Conservation (phyloP, 2,113 vertebrate species). For the Passer domesticus region DNA sequence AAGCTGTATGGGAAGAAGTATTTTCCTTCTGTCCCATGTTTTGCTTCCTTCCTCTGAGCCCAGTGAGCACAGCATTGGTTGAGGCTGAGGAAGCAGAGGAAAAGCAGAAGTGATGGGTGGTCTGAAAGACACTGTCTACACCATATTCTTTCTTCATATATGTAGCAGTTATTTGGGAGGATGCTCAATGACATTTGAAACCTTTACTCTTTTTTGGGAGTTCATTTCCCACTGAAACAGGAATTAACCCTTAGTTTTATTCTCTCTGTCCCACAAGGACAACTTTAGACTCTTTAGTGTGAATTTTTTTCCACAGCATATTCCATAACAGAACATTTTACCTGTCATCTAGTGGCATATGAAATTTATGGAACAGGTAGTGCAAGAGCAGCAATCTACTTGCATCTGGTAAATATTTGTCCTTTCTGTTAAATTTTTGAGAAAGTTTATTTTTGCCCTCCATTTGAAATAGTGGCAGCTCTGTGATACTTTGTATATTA, state of each 20-base stretch:
- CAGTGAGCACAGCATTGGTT: neutral
- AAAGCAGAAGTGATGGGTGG: neutral
- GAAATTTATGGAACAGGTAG: neutral
- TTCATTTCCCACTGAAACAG: neutral
- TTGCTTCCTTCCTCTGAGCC: neutral
- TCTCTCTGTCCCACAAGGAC: neutral
- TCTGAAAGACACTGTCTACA: neutral
- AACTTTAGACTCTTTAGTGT: neutral
- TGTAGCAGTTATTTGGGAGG: neutral
- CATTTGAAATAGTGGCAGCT: neutral
- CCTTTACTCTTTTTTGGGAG: neutral
- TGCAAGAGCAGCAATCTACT: neutral
- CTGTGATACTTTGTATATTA: neutral
- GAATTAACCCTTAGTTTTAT: neutral
- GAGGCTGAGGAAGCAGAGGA: neutral
- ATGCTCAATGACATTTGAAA: neutral
- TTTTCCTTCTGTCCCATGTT: neutral
- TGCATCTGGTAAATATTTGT: neutral
- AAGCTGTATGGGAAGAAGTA: rapidly evolving
- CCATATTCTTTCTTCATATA: neutral
- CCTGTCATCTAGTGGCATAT: neutral
- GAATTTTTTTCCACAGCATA: neutral
- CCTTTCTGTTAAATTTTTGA: neutral
- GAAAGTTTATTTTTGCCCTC: neutral
- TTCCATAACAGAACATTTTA: neutral